Percentiles rank a stretch among this genome's conserved stretches.
Evolutionary conservation across 1,140 invertebrate genomes (phyloP).

Genomic region (Aplysia californica): DNA sequence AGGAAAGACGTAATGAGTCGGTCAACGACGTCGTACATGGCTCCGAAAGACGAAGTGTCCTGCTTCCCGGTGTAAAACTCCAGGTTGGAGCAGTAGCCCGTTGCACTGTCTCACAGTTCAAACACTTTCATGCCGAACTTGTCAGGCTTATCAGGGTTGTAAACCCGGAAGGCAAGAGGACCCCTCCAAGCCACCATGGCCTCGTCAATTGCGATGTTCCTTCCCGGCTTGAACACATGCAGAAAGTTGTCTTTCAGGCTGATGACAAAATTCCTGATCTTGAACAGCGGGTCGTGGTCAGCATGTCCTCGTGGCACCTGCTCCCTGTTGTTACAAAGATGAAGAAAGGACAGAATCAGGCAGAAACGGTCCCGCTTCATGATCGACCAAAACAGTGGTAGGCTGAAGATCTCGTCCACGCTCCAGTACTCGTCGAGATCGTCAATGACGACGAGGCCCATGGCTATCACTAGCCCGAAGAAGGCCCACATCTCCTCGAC

Average conservation of each 20-base stretch:
- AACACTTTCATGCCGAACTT: constrained; percentile 35
- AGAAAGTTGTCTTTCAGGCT: background rate
- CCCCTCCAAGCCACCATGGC: constrained; percentile 29
- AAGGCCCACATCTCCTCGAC: background rate
- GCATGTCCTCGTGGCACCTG: background rate
- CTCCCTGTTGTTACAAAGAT: background rate
- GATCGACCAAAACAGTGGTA: background rate
- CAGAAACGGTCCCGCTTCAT: background rate
- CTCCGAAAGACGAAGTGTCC: background rate
- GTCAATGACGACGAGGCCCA: background rate
- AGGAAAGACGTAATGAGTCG: background rate
- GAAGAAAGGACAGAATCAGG: background rate
- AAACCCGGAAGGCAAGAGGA: constrained; percentile 28
- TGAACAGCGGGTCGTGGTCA: background rate
- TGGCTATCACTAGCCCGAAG: background rate
- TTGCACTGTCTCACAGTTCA: constrained; percentile 14
- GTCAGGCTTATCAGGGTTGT: constrained; percentile 31
- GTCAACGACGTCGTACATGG: constrained; percentile 4
- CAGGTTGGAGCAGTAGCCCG: constrained; percentile 17
- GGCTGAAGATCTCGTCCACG: background rate
- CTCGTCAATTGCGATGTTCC: constrained; percentile 32
- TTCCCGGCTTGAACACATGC: background rate
- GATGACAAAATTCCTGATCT: background rate
- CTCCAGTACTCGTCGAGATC: background rate
- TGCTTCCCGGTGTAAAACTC: constrained; percentile 15